A percentile compares a stretch with the other conserved stretches of the same genome.
These are phyloP conservation scores for Montipora cactus DNA, from an alignment of 64 coral and sea anemone genomes.

Conservation along the genomic window DNA sequence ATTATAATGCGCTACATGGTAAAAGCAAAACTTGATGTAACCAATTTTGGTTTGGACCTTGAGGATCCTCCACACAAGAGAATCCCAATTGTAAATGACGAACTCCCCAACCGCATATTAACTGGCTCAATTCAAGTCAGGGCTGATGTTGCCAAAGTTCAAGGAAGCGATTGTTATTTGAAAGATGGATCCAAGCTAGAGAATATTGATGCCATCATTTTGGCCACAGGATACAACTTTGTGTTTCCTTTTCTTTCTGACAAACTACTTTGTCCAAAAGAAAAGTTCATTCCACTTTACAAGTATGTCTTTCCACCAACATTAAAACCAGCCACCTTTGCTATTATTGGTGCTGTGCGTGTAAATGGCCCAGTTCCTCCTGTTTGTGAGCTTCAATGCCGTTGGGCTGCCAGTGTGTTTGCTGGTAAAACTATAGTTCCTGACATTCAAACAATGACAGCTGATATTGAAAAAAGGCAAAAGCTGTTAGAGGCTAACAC, in stretches of 20 bases:
- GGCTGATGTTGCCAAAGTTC: conserved; percentile 49
- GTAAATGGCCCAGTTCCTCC: conserved; percentile 45
- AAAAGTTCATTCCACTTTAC: conserved; percentile 57
- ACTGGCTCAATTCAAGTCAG: conserved; percentile 70
- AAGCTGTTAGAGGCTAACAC: conserved; percentile 29
- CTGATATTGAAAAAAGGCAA: conserved; percentile 53
- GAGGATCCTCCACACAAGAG: neutral
- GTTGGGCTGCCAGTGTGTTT: conserved; percentile 75
- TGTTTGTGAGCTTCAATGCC: conserved; percentile 62
- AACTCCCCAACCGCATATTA: conserved; percentile 73
- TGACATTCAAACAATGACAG: conserved; percentile 51
- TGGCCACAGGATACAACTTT: conserved; percentile 73
- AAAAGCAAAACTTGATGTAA: neutral
- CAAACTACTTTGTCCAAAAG: conserved; percentile 41
- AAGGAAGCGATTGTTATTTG: conserved; percentile 40
- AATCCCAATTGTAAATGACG: conserved; percentile 62
- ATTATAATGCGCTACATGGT: neutral
- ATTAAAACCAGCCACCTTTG: conserved; percentile 43
- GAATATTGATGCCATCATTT: conserved; percentile 76
- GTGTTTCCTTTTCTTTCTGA: conserved; percentile 64
- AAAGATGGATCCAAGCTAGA: conserved; percentile 45
- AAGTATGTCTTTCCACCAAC: conserved; percentile 73
- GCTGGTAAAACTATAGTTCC: conserved; percentile 52
- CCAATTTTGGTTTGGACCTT: conserved; percentile 72
- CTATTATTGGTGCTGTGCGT: conserved; percentile 63